Conservation (phyloP, 2,113 vertebrate genomes). For the Percopsis transmontana region DNA sequence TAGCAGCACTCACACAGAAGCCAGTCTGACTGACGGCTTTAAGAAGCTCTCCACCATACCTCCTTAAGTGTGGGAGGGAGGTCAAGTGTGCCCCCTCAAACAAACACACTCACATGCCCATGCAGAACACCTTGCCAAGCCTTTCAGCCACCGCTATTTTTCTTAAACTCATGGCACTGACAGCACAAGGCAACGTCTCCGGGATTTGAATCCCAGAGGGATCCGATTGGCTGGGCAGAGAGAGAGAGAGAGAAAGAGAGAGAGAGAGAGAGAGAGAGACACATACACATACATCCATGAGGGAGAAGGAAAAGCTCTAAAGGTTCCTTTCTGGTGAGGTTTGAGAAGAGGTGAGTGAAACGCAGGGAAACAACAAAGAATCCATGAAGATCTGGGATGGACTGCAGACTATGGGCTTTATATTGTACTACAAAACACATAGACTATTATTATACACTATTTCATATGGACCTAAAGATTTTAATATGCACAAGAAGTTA, state of each 20-base stretch:
- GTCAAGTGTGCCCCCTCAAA: conserved; percentile 78
- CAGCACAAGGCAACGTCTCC: conserved; percentile 44
- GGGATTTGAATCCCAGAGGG: conserved; percentile 41
- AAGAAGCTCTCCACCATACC: conserved; percentile 73
- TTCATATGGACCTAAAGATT: too few species aligned
- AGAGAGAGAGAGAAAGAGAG: conserved; percentile 9
- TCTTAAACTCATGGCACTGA: conserved; percentile 65
- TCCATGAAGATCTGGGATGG: too few species aligned
- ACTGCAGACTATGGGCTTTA: too few species aligned
- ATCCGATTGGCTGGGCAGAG: conserved; percentile 23
- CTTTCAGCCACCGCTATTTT: conserved; percentile 67
- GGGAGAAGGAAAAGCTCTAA: not conserved
- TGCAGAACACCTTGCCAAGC: conserved; percentile 74
- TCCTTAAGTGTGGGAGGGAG: conserved; percentile 72
- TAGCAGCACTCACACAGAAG: conserved; percentile 18
- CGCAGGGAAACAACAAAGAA: too few species aligned
- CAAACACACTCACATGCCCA: conserved; percentile 72
- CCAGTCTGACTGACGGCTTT: conserved; percentile 69
- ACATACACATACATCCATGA: not conserved
- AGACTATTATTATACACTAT: too few species aligned
- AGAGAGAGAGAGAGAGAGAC: conserved; percentile 3
- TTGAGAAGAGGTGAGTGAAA: too few species aligned
- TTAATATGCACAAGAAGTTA: too few species aligned
- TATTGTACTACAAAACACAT: too few species aligned
- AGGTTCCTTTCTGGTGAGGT: too few species aligned